Conservation (phyloP, 2,797 vertebrate genomes). For the Triplophysa yarkandensis region DNA sequence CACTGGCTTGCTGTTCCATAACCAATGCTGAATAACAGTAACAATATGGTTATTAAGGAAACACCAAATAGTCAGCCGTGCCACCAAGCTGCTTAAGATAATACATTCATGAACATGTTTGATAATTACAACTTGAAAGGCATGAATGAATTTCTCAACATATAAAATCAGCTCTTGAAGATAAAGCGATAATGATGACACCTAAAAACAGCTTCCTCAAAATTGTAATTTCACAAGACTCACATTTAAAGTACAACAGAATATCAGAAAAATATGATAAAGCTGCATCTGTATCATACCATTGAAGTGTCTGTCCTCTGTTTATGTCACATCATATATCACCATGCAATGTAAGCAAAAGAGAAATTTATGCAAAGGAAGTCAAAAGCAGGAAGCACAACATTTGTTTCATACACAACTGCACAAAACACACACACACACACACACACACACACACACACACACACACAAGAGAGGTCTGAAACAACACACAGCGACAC, state of each 20-base stretch:
- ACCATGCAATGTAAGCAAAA: neutral
- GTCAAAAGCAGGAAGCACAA: conserved; percentile 53
- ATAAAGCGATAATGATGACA: neutral
- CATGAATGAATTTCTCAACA: neutral
- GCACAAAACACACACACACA: no score
- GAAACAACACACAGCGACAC: neutral
- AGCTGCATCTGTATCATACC: neutral
- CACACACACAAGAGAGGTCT: neutral
- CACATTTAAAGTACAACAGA: neutral
- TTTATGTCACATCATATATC: neutral
- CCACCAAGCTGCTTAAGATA: no score
- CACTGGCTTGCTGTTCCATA: conserved; percentile 84
- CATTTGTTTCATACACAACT: neutral
- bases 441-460: no score
- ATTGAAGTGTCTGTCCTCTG: neutral
- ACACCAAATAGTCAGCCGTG: no score
- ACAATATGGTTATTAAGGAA: neutral
- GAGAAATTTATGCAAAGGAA: conserved; percentile 40
- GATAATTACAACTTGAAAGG: neutral
- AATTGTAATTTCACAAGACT: neutral
- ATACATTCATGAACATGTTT: no score
- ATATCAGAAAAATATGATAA: neutral
- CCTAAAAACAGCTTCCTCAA: neutral
- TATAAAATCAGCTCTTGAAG: neutral
- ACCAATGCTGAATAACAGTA: conserved; percentile 62